Conservation (phyloP, 2,113 vertebrate species). For the Burhinus oedicnemus region DNA sequence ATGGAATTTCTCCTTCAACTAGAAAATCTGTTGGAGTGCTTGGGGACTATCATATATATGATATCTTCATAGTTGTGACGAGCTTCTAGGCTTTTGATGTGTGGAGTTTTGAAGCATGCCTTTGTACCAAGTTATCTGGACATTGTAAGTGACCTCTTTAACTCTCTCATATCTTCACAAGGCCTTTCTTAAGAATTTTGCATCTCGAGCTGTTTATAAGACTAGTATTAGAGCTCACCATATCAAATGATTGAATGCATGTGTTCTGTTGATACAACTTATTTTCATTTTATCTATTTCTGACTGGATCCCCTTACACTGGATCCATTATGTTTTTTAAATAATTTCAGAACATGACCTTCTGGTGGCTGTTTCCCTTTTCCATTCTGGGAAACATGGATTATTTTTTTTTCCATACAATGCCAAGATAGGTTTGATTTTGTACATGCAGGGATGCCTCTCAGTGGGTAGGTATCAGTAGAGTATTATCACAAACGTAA, state of each 20-base stretch:
- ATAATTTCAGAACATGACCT: background rate
- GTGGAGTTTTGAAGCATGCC: background rate
- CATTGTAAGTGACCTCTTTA: background rate
- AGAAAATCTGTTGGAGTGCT: background rate
- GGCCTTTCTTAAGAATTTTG: background rate
- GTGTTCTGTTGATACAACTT: background rate
- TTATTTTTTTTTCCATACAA: background rate
- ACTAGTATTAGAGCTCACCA: background rate
- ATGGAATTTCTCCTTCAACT: background rate
- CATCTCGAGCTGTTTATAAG: background rate
- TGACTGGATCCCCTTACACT: background rate
- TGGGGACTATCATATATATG: background rate
- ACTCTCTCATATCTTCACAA: background rate
- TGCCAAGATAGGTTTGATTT: background rate
- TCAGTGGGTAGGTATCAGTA: background rate
- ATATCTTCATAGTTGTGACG: background rate
- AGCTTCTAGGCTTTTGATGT: background rate
- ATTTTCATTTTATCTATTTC: background rate
- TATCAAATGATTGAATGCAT: background rate
- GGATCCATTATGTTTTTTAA: background rate
- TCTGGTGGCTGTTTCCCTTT: background rate
- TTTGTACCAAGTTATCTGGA: background rate
- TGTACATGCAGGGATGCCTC: background rate
- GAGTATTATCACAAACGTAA: background rate
- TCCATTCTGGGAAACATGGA: background rate